A percentile compares a stretch with the other conserved stretches of the same genome.
These are phyloP conservation scores for Oligia strigilis DNA, from an alignment of 2,888 invertebrate species.

Conservation along the genomic window DNA sequence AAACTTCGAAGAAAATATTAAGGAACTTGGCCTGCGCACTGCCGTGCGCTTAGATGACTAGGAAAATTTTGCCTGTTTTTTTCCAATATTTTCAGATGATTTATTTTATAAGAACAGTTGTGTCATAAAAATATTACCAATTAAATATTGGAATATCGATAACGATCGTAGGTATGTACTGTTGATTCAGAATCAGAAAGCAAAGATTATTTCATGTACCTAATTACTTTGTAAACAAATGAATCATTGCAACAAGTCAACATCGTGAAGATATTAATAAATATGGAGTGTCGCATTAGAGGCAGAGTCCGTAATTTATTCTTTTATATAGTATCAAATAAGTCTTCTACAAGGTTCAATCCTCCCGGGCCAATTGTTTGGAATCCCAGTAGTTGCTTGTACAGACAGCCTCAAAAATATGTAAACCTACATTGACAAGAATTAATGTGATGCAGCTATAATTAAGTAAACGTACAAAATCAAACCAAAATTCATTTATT, in stretches of 20 bases:
- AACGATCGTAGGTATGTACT: background rate
- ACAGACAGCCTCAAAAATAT: constrained; percentile 1
- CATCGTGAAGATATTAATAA: constrained; percentile 11
- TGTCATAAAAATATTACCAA: constrained; percentile 33
- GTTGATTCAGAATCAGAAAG: constrained; percentile 21
- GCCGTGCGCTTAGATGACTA: background rate
- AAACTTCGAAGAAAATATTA: background rate
- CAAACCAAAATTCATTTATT: no score
- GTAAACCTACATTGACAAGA: background rate
- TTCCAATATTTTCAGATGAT: background rate
- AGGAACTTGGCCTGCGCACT: no score
- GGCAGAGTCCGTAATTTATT: background rate
- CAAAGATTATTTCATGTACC: constrained; percentile 17
- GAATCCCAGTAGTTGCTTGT: constrained; percentile 68
- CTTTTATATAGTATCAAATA: constrained; percentile 9
- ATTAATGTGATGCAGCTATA: background rate
- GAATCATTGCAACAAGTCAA: constrained; percentile 41
- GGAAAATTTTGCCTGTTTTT: background rate
- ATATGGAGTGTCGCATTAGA: background rate
- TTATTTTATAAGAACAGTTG: background rate
- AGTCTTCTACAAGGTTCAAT: constrained; percentile 45
- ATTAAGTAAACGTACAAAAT: background rate
- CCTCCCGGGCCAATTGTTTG: constrained; percentile 53
- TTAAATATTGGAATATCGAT: constrained; percentile 29
- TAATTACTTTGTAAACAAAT: constrained; percentile 25